phyloP scores from a whole-genome alignment of 1,140 invertebrate species.

The Drosophila sechellia region DNA sequence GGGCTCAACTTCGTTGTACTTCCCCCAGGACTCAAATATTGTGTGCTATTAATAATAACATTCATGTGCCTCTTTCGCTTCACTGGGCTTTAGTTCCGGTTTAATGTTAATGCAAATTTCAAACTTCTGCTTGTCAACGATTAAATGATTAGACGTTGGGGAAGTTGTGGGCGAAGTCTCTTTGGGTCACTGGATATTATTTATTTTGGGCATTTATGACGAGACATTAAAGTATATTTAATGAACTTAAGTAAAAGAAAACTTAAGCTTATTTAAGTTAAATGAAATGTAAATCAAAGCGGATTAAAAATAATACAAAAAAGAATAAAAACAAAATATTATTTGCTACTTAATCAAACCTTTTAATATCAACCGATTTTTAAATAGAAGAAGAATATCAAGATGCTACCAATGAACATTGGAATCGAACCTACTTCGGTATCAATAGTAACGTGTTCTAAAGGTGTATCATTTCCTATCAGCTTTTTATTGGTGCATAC shows the following conservation, averaged over 20 bases:
- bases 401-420: too few relatives aligned
- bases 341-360: too few relatives aligned
- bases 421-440: too few relatives aligned
- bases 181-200: conserved; percentile 8
- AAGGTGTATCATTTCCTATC: too few relatives aligned
- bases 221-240: background rate
- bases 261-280: background rate
- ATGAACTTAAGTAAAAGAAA: background rate
- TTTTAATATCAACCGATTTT: too few relatives aligned
- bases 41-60: conserved; percentile 61
- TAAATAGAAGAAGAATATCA: too few relatives aligned
- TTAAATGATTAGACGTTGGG: conserved; percentile 12
- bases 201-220: background rate
- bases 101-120: conserved; percentile 70
- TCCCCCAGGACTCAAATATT: conserved; percentile 43
- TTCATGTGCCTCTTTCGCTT: conserved; percentile 55
- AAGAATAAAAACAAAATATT: too few relatives aligned
- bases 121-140: conserved; percentile 49
- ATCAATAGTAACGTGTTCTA: too few relatives aligned
- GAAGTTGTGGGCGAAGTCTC: background rate
- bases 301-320: too few relatives aligned
- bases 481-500: background rate
- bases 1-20: conserved; percentile 17
- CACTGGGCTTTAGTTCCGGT: conserved; percentile 68
- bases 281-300: background rate